Base-by-base conservation (phyloP, 1,140 invertebrate species). In the Bombus soroeensis region DNA sequence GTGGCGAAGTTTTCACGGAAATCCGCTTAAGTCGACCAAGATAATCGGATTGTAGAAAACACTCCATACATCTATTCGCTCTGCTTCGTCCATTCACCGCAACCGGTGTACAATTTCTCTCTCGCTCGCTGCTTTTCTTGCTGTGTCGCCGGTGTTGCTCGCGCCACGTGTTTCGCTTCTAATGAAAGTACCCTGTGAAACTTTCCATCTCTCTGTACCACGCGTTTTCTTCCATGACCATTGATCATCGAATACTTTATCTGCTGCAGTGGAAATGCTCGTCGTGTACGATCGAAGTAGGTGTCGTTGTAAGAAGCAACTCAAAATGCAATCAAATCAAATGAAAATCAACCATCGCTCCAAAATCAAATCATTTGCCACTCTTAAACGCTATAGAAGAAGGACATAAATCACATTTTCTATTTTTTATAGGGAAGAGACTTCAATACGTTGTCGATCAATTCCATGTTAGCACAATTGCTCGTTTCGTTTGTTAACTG, bases 11-110 rank as follows among this genome's bases (percentile, higher is more conserved):
- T 87, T 90, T 32, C 53, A 59, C 74, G 43, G 70, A 81, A 91
- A 92, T 91, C 91, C 89, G 83, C 90, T 90, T 89, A 92, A 91
- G 89, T 85, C 83, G 78, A 73, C 75, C 76, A 53, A 70, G 81
- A 81, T 92, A 92, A 92, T 91, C 91, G 91, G 90, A 89, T 92
- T 90, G 85, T 57, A 80, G 89, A 83, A 83, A 80, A 68, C 79
- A 72, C 86, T 83, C 81, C 76, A 39, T 81, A 81, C 72, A 59
- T 74, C 71, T 41, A 76, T 37, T 59, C 79, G 18, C 47, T 72
- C 59, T 37, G 53, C 39, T 77, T 83, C 43, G n/a, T 77, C 68
- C 79, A 70, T 73, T 83, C 83, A 68, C 74, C 83, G 74, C 86
- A 74, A 85, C 78, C 79, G 75, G 57, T 53, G 25, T 41, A 72